These are phyloP conservation scores for Salvator merianae DNA, from an alignment of 2,113 vertebrate species.

Conservation along the genomic window DNA sequence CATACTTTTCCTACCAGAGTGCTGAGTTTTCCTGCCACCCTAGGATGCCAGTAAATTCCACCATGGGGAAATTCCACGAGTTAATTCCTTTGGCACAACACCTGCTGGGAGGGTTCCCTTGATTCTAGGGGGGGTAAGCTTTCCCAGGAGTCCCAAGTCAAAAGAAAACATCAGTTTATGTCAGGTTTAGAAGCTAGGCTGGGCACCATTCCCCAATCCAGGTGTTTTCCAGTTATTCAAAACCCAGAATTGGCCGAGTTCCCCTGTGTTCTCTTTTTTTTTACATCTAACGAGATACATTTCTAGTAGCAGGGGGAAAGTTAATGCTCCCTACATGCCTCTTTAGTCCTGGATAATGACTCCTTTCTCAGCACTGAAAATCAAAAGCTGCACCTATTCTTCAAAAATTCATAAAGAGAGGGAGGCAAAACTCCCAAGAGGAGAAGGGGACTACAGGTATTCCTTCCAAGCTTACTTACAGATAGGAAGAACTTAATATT, in stretches of 20 bases:
- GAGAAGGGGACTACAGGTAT: background rate
- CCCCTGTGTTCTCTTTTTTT: background rate
- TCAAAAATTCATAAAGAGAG: no score
- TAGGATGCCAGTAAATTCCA: background rate
- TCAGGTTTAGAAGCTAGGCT: background rate
- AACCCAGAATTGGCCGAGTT: background rate
- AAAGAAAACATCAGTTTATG: background rate
- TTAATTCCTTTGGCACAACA: constrained; percentile 7
- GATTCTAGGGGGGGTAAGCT: background rate
- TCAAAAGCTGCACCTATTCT: no score
- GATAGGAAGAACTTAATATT: no score
- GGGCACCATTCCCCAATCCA: background rate
- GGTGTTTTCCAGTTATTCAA: background rate
- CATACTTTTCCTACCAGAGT: background rate
- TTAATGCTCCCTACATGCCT: background rate
- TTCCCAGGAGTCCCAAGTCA: background rate
- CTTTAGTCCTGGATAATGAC: background rate
- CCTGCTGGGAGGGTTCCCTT: background rate
- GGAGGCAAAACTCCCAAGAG: no score
- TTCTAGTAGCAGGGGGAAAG: background rate
- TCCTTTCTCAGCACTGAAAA: background rate
- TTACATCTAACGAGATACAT: background rate
- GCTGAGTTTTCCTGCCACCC: background rate
- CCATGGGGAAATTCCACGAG: constrained; percentile 11
- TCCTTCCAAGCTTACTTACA: background rate